A percentile compares a stretch with the other conserved stretches of the same genome.
phyloP scores from a whole-genome alignment of 2,113 vertebrate genomes.

The Forbesichthys papilliferus region DNA sequence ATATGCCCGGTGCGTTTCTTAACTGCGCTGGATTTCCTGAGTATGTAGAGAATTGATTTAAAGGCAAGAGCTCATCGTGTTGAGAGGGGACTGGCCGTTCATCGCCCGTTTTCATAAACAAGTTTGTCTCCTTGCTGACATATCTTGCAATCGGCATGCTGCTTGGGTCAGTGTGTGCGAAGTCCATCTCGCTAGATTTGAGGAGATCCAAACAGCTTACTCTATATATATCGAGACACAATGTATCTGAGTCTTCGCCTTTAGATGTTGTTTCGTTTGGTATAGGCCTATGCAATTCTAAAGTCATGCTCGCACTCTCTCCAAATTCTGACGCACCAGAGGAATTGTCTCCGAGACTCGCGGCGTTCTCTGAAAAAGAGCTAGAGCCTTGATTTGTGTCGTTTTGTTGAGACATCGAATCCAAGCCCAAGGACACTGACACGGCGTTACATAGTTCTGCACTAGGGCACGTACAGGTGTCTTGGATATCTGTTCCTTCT shows the following conservation, averaged over 20 bases:
- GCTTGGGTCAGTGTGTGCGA: slow-evolving; percentile 38
- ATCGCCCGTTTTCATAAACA: slow-evolving; percentile 24
- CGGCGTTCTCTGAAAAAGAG: slow-evolving; percentile 54
- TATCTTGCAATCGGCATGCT: slow-evolving; percentile 44
- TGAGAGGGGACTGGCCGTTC: slow-evolving; percentile 34
- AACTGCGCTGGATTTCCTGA: slow-evolving; percentile 18
- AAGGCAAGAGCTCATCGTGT: slow-evolving; percentile 29
- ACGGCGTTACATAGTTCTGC: slow-evolving; percentile 85
- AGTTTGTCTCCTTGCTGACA: slow-evolving; percentile 48
- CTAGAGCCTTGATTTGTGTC: slow-evolving; percentile 55
- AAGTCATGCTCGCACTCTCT: slow-evolving; percentile 8
- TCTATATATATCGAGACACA: slow-evolving; percentile 41
- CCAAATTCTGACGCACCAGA: slow-evolving; percentile 22
- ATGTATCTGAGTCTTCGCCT: slow-evolving; percentile 44
- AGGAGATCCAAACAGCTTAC: slow-evolving; percentile 68
- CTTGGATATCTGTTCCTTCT: slow-evolving; percentile 28
- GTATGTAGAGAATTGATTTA: slow-evolving; percentile 23
- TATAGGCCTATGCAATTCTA: background rate
- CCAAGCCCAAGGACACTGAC: slow-evolving; percentile 85
- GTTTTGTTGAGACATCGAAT: slow-evolving; percentile 69
- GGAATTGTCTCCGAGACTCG: slow-evolving; percentile 4
- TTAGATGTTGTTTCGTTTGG: background rate
- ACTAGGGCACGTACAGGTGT: slow-evolving; percentile 72
- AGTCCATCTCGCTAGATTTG: slow-evolving; percentile 34
- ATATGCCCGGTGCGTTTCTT: slow-evolving; percentile 25